Conservation (phyloP, 2,888 invertebrate genomes). For the Anorthoa munda region DNA sequence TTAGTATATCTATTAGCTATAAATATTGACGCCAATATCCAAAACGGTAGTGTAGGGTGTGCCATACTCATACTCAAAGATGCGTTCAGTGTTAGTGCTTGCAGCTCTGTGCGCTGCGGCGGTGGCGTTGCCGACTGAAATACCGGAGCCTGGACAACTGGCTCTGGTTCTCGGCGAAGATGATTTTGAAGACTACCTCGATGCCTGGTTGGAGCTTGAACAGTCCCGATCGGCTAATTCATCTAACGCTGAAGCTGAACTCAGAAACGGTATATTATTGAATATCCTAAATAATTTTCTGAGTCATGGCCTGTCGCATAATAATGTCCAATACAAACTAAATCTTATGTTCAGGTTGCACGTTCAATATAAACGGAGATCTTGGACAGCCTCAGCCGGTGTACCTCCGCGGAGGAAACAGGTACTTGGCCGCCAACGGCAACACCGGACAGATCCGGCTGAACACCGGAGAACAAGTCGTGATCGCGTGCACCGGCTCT, state of each 20-base stretch:
- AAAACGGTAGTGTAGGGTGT: constrained; percentile 42
- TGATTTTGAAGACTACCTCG: constrained; percentile 87
- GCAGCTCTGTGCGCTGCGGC: constrained; percentile 68
- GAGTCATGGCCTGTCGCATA: too few relatives aligned
- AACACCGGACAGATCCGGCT: constrained; percentile 80
- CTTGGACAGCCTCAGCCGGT: constrained; percentile 91
- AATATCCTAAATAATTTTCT: neutral
- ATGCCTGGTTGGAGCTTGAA: constrained; percentile 81
- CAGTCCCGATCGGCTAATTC: constrained; percentile 74
- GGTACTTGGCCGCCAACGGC: constrained; percentile 78
- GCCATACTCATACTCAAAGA: constrained; percentile 17
- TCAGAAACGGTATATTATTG: constrained; percentile 74
- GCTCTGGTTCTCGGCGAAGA: constrained; percentile 84
- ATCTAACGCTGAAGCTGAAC: constrained; percentile 55
- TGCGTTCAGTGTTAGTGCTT: constrained; percentile 67
- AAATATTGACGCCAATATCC: constrained; percentile 27
- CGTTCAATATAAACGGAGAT: constrained; percentile 87
- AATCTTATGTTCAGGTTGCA: constrained; percentile 79
- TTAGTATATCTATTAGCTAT: too few relatives aligned
- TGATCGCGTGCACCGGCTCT: constrained; percentile 81
- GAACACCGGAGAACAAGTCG: constrained; percentile 78
- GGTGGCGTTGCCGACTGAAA: constrained; percentile 69
- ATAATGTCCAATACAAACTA: neutral
- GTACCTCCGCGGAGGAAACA: constrained; percentile 84
- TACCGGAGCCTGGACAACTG: constrained; percentile 82